Percentiles rank a stretch among this genome's conserved stretches.
Conservation (phyloP, 37 sponge, comb jelly and placozoan species). For the Ianthella basta region DNA sequence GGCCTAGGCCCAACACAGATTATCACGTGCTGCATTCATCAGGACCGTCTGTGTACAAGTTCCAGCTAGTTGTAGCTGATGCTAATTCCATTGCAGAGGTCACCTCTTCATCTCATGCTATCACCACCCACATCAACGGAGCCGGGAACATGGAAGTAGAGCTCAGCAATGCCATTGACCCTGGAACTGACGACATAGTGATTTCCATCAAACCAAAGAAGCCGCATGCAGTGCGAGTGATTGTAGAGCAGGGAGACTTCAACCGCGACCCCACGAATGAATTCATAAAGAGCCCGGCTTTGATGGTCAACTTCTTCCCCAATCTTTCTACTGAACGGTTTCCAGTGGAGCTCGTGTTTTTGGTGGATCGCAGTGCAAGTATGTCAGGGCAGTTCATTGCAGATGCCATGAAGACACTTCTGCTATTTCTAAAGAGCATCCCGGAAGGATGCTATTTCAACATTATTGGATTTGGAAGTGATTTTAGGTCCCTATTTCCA, state of each 20-base stretch:
- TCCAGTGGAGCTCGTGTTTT: slow-evolving; percentile 73
- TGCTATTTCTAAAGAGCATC: slow-evolving; percentile 77
- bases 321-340: slow-evolving; percentile 14
- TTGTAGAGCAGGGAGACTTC: slow-evolving; percentile 21
- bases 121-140: slow-evolving; percentile 1
- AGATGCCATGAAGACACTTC: slow-evolving; percentile 65
- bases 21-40: no score
- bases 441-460: slow-evolving; percentile 74
- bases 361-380: slow-evolving; percentile 80
- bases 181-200: slow-evolving; percentile 48
- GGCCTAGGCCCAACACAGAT: no score
- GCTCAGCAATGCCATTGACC: slow-evolving; percentile 4
- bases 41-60: slow-evolving; percentile 44
- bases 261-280: no score
- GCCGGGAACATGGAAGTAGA: neutral
- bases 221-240: slow-evolving; percentile 23
- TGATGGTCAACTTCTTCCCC: slow-evolving; percentile 78
- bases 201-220: slow-evolving; percentile 44
- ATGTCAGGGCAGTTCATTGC: slow-evolving; percentile 65
- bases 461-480: slow-evolving; percentile 72
- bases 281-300: slow-evolving; percentile 44
- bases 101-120: slow-evolving; percentile 60
- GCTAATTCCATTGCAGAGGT: slow-evolving; percentile 28
- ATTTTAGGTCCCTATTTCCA: slow-evolving; percentile 54
- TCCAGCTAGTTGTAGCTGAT: slow-evolving; percentile 19